Percentiles rank a stretch among this genome's conserved stretches.
These are phyloP conservation scores for Cyclophora albipunctata DNA, from an alignment of 2,888 invertebrate genomes.

Conservation along the genomic window DNA sequence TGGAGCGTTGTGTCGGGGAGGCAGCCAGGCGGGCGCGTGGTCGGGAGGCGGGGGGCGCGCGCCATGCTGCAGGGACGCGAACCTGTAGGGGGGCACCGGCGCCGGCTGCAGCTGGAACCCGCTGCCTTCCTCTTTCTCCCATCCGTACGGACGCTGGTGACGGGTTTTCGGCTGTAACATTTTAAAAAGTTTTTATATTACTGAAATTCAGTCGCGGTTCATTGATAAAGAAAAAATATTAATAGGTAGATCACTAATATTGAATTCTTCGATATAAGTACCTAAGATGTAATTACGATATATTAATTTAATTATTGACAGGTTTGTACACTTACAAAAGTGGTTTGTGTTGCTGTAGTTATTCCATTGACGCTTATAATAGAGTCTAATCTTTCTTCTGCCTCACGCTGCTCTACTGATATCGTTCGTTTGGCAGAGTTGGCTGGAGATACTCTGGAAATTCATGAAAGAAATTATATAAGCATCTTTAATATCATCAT, in stretches of 20 bases:
- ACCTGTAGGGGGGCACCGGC: slow-evolving; percentile 77
- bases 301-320: too few relatives aligned
- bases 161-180: slow-evolving; percentile 80
- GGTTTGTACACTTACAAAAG: slow-evolving; percentile 77
- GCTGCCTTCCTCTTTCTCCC: slow-evolving; percentile 76
- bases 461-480: not conserved
- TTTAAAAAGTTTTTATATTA: not conserved
- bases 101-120: slow-evolving; percentile 71
- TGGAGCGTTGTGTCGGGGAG: slow-evolving; percentile 44
- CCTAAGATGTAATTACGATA: too few relatives aligned
- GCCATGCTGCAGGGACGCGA: slow-evolving; percentile 81
- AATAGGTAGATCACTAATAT: not conserved
- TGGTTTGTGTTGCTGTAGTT: slow-evolving; percentile 84
- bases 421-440: slow-evolving; percentile 78
- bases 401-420: slow-evolving; percentile 52
- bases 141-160: slow-evolving; percentile 84
- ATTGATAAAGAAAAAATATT: not conserved
- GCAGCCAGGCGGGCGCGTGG: slow-evolving; percentile 54
- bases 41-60: slow-evolving; percentile 57
- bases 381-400: slow-evolving; percentile 60
- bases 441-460: slow-evolving; percentile 80
- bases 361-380: slow-evolving; percentile 70
- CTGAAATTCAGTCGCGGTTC: not conserved
- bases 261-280: too few relatives aligned
- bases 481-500: not conserved